Evolutionary conservation across 2,113 vertebrate genomes (phyloP).

Genomic region (Neomonachus schauinslandi): DNA sequence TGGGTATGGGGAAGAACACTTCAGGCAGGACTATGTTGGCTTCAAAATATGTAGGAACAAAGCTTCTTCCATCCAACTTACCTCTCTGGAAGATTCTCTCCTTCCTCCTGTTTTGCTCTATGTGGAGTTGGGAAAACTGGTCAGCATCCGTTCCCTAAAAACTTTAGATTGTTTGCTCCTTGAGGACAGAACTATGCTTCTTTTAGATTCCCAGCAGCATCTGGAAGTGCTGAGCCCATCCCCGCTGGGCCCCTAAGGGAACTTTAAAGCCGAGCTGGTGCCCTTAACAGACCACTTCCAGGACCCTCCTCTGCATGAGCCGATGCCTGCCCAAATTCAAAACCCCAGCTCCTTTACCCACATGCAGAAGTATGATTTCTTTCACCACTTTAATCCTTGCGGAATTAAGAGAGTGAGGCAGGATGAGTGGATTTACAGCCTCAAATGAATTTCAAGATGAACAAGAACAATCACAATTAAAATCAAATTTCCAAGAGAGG

Average conservation of each 20-base stretch:
- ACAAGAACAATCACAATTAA: slow-evolving; percentile 63
- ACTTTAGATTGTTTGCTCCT: background rate
- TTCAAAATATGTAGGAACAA: background rate
- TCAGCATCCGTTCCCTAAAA: background rate
- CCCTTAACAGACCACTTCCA: too few species aligned
- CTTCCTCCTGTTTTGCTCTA: background rate
- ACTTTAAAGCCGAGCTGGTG: background rate
- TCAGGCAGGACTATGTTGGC: background rate
- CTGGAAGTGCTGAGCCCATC: background rate
- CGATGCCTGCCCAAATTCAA: accelerated
- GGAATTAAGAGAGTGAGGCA: background rate
- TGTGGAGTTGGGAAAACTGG: background rate
- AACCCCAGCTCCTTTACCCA: background rate
- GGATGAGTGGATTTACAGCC: background rate
- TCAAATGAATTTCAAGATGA: slow-evolving; percentile 40
- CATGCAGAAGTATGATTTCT: accelerated
- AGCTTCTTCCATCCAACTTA: background rate
- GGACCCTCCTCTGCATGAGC: accelerated
- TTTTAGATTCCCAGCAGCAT: background rate
- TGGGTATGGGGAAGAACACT: background rate
- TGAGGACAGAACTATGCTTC: background rate
- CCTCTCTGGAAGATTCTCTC: background rate
- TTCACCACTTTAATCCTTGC: background rate
- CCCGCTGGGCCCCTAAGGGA: background rate
- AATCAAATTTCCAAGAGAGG: background rate